A percentile compares a stretch with the other conserved stretches of the same genome.
These are phyloP conservation scores for Carpatolechia fugitivella DNA, from an alignment of 2,888 invertebrate genomes.

Conservation along the genomic window DNA sequence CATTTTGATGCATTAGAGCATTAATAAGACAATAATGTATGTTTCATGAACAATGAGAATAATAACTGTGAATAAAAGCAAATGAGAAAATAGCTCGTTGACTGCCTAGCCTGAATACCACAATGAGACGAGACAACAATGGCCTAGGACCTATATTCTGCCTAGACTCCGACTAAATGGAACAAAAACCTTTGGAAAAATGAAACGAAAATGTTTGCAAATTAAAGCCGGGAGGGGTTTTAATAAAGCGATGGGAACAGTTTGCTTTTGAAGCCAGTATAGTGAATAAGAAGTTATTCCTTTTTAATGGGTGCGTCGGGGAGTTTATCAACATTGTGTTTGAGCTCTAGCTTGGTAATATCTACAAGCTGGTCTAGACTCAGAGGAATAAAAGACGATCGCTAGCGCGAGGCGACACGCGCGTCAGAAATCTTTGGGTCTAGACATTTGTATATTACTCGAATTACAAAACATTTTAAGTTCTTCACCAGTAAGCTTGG, in stretches of 20 bases:
- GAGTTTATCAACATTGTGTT: neutral
- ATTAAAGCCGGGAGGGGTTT: constrained; percentile 30
- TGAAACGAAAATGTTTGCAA: constrained; percentile 58
- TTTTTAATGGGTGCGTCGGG: constrained; percentile 3
- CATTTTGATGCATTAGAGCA: constrained; percentile 35
- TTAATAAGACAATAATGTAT: constrained; percentile 49
- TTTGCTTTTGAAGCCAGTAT: neutral
- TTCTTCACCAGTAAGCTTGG: no score
- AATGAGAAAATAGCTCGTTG: constrained; percentile 74
- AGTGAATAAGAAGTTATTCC: constrained; percentile 8
- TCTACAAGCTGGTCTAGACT: no score
- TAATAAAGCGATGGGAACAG: constrained; percentile 8
- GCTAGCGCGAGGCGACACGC: no score
- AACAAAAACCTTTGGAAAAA: constrained; percentile 61
- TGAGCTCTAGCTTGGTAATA: neutral
- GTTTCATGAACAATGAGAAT: constrained; percentile 66
- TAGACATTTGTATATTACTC: no score
- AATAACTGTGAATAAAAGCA: constrained; percentile 67
- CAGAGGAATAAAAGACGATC: no score
- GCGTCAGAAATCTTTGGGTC: no score
- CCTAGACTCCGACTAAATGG: constrained; percentile 55
- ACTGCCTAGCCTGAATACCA: constrained; percentile 56
- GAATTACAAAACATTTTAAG: no score
- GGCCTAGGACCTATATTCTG: constrained; percentile 58
- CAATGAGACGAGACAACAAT: constrained; percentile 68